phyloP scores from a whole-genome alignment of 2,113 vertebrate species.

The Nycticebus coucang region DNA sequence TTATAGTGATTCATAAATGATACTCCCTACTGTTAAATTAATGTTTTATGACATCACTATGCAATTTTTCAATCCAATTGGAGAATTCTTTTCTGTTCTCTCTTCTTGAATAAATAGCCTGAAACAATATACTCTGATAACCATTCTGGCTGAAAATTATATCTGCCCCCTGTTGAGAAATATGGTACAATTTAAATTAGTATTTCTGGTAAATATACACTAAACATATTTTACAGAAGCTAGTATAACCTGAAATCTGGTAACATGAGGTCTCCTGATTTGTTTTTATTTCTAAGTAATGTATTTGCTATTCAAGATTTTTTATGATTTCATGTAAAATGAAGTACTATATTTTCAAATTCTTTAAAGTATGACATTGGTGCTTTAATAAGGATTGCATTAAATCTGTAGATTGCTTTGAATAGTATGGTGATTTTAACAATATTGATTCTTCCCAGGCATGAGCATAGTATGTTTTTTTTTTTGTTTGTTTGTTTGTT shows the following conservation, averaged over 20 bases:
- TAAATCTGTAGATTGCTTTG: too few relatives aligned
- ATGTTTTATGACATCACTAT: constrained; percentile 85
- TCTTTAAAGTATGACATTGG: too few relatives aligned
- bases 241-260: not conserved
- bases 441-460: too few relatives aligned
- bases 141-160: constrained; percentile 81
- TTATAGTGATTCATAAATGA: constrained; percentile 80
- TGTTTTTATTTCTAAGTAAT: too few relatives aligned
- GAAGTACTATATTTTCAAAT: too few relatives aligned
- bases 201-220: constrained; percentile 83
- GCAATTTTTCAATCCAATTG: constrained; percentile 81
- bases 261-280: too few relatives aligned
- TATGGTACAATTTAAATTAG: constrained; percentile 79
- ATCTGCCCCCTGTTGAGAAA: constrained; percentile 84
- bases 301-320: too few relatives aligned
- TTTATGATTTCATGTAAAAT: too few relatives aligned
- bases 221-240: constrained; percentile 67
- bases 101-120: constrained; percentile 84
- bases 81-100: constrained; percentile 83
- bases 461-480: too few relatives aligned
- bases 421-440: too few relatives aligned
- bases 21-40: constrained; percentile 86
- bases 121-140: constrained; percentile 82
- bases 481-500: too few relatives aligned
- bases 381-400: too few relatives aligned